Percentiles rank a stretch among this genome's conserved stretches.
phyloP scores from a whole-genome alignment of 1,140 invertebrate species.

The Pseudoatta argentina region DNA sequence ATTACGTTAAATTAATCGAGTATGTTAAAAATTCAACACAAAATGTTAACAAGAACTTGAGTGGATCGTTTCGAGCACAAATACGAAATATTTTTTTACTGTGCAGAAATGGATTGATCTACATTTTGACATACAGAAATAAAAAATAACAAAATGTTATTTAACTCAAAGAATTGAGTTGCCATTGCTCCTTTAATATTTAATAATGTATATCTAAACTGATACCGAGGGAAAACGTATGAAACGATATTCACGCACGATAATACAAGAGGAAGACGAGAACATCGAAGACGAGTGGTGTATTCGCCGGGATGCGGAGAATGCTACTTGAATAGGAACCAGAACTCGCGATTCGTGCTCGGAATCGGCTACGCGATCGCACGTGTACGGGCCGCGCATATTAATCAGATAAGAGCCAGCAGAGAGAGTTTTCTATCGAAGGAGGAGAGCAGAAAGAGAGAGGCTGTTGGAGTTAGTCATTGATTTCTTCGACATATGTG shows the following conservation, averaged over 20 bases:
- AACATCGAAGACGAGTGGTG: conserved; percentile 28
- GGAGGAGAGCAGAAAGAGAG: neutral
- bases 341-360: conserved; percentile 81
- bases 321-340: conserved; percentile 81
- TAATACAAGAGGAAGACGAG: conserved; percentile 13
- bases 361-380: conserved; percentile 81
- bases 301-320: conserved; percentile 60
- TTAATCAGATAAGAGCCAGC: conserved; percentile 71
- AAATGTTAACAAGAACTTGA: no score
- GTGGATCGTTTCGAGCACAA: no score
- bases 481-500: conserved; percentile 68
- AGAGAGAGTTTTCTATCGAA: conserved; percentile 30
- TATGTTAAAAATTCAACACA: no score
- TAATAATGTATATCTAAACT: neutral
- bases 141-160: no score
- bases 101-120: no score
- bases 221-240: neutral
- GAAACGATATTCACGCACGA: conserved; percentile 2
- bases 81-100: no score
- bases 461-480: conserved; percentile 68
- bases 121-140: no score
- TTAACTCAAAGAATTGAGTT: no score
- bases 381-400: conserved; percentile 77
- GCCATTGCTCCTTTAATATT: no score
- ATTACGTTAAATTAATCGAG: no score